Evolutionary conservation across 2,113 vertebrate species (phyloP).

Genomic region (Cololabis saira): DNA sequence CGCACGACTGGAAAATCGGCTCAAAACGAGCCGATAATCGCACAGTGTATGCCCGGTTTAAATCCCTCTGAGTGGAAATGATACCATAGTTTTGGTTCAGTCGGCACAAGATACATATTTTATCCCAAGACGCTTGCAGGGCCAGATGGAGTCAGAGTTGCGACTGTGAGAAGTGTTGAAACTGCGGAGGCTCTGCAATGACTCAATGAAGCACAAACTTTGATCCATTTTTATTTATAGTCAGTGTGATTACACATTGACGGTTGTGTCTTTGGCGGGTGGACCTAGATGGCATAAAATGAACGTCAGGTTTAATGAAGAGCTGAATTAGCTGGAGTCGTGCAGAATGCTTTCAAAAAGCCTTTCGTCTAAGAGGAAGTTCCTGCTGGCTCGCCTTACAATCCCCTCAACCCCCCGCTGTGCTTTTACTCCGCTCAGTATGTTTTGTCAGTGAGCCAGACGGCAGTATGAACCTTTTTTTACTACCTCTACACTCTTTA

Average conservation of each 20-base stretch:
- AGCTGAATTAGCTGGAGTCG: constrained; percentile 16
- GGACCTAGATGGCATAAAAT: too few relatives aligned
- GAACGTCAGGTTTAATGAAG: constrained; percentile 3
- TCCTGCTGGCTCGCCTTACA: constrained; percentile 40
- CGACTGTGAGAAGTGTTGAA: neutral
- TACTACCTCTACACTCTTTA: constrained; percentile 33
- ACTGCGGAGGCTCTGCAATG: neutral
- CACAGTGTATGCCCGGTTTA: too few relatives aligned
- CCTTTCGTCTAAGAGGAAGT: constrained; percentile 43
- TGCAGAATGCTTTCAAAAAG: constrained; percentile 24
- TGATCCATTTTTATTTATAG: too few relatives aligned
- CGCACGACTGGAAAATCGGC: too few relatives aligned
- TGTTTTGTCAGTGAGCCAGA: constrained; percentile 58
- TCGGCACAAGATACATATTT: neutral
- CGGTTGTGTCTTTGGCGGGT: too few relatives aligned
- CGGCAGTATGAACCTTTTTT: constrained; percentile 32
- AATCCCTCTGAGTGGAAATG: neutral
- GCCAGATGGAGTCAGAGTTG: constrained; percentile 25
- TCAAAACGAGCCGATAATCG: too few relatives aligned
- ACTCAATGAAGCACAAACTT: neutral
- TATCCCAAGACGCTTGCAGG: neutral
- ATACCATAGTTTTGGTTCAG: neutral
- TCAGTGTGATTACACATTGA: too few relatives aligned
- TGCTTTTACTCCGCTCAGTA: constrained; percentile 55
- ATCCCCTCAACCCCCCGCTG: constrained; percentile 36